Conservation (phyloP, 2,888 invertebrate species). For the Ichneumoninae sp. region DNA sequence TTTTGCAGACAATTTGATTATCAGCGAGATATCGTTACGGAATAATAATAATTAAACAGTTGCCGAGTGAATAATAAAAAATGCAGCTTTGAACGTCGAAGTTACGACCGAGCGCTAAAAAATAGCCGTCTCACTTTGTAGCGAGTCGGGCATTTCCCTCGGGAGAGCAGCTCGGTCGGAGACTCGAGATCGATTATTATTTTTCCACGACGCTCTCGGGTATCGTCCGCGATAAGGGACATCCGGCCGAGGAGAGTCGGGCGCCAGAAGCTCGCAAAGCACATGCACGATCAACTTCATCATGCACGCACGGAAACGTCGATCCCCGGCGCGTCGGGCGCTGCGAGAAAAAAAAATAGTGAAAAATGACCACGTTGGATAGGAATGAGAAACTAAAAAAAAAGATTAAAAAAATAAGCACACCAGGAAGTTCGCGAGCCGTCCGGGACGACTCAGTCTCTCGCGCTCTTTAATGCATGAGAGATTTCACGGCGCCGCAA, state of each 20-base stretch:
- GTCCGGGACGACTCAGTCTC: conserved; percentile 6
- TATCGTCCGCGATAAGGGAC: conserved; percentile 59
- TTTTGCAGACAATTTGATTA: conserved; percentile 34
- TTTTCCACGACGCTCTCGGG: conserved; percentile 53
- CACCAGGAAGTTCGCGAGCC: background rate
- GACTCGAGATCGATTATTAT: conserved; percentile 56
- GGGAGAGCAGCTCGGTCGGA: conserved; percentile 6
- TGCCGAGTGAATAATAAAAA: background rate
- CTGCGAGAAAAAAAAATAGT: conserved; percentile 4
- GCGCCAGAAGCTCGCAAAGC: conserved; percentile 38
- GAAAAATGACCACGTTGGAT: conserved; percentile 14
- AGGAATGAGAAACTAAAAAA: conserved; percentile 17
- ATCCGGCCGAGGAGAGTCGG: conserved; percentile 58
- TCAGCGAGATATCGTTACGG: background rate
- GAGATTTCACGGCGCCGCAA: conserved; percentile 45
- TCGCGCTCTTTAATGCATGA: conserved; percentile 42
- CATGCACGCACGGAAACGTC: conserved; percentile 61
- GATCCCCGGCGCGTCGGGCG: conserved; percentile 41
- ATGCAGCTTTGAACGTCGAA: background rate
- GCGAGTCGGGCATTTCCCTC: background rate
- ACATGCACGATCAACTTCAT: conserved; percentile 18
- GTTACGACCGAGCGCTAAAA: background rate
- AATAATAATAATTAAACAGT: background rate
- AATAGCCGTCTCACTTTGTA: background rate
- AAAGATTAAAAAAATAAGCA: conserved; percentile 7